Evolutionary conservation across 2,113 vertebrate genomes (phyloP).

Genomic region (Gymnarchus niloticus): DNA sequence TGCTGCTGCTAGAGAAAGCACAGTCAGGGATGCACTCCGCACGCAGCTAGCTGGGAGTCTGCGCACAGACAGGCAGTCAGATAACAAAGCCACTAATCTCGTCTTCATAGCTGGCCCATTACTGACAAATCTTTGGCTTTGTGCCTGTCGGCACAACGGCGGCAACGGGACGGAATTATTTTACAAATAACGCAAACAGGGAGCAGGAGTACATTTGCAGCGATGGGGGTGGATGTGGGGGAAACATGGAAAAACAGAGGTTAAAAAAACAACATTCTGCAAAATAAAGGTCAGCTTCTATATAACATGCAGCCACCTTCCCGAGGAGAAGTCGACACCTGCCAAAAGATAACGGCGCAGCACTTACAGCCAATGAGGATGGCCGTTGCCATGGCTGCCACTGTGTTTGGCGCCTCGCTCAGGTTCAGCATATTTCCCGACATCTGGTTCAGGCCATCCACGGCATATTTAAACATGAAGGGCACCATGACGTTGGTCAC

Average conservation of each 20-base stretch:
- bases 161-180: not conserved
- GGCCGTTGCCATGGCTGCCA: constrained; percentile 89
- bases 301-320: constrained; percentile 54
- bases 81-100: constrained; percentile 16
- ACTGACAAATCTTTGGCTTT: constrained; percentile 16
- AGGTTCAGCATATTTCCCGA: constrained; percentile 92
- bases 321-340: constrained; percentile 53
- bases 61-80: not conserved
- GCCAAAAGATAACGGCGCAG: constrained; percentile 47
- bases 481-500: constrained; percentile 90
- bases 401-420: constrained; percentile 81
- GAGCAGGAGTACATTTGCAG: constrained; percentile 1
- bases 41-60: not conserved
- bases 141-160: constrained; percentile 15
- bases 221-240: not conserved
- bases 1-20: not conserved
- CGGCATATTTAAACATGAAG: constrained; percentile 99
- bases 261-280: constrained; percentile 47
- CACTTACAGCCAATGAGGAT: constrained; percentile 96
- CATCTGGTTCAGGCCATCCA: constrained; percentile 93
- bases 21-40: not conserved
- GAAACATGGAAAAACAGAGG: constrained; percentile 37
- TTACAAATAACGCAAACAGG: not conserved
- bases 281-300: constrained; percentile 59
- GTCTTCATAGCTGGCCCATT: constrained; percentile 18